phyloP scores from a whole-genome alignment of 1,140 invertebrate species.

The Dendroctonus ponderosae region DNA sequence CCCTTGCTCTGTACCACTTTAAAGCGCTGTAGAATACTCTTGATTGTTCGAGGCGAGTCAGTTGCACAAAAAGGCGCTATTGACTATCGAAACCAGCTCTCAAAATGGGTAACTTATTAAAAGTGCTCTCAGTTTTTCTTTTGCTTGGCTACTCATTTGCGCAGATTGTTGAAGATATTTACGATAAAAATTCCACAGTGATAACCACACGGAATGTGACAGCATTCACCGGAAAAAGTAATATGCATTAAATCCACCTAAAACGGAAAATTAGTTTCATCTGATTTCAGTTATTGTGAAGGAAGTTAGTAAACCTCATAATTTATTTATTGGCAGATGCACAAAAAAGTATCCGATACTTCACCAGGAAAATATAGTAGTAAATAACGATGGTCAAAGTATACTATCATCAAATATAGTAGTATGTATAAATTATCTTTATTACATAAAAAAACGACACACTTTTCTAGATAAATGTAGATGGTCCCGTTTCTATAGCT shows the following conservation, averaged over 20 bases:
- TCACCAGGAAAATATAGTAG: slow-evolving; percentile 44
- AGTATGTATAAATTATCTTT: slow-evolving; percentile 30
- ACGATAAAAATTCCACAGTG: neutral
- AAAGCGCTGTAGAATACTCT: neutral
- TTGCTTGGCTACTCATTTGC: neutral
- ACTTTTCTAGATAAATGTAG: slow-evolving; percentile 43
- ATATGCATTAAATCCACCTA: neutral
- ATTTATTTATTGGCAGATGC: slow-evolving; percentile 44
- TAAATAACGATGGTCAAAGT: slow-evolving; percentile 44
- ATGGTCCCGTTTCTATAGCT: slow-evolving; percentile 41
- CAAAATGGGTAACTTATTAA: neutral
- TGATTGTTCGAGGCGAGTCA: no score
- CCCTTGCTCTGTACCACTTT: slow-evolving; percentile 2
- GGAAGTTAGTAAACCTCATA: slow-evolving; percentile 41
- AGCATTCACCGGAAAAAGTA: slow-evolving; percentile 14
- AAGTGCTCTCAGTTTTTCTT: neutral
- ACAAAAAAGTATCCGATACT: slow-evolving; percentile 36
- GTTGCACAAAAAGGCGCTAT: no score
- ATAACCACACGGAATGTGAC: slow-evolving; percentile 10
- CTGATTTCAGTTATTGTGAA: slow-evolving; percentile 41
- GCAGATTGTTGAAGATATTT: neutral
- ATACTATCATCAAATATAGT: slow-evolving; percentile 41
- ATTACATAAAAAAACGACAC: slow-evolving; percentile 4
- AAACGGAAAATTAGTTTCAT: neutral
- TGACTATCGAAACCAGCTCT: no score